Base-by-base conservation (phyloP, 1,140 invertebrate genomes). In the Drosophila pachea region DNA sequence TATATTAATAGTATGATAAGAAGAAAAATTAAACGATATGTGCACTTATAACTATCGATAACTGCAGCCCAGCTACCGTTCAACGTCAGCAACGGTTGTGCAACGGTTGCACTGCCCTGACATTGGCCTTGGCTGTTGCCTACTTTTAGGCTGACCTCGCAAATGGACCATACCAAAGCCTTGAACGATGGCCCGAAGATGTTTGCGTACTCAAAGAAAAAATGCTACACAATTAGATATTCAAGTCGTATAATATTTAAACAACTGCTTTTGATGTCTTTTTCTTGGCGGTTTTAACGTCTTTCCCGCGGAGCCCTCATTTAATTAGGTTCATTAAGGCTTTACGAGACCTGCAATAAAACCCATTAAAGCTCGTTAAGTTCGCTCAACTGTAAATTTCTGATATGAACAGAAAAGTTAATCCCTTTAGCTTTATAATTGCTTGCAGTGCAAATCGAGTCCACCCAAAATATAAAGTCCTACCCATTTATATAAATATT, bases 361-460 rank as follows among this genome's bases (percentile, higher is more conserved):
- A 58, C 52, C 47, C 77, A 79, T 79, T 79, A 78, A 67, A 68
- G 68, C 72, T 73, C 76, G 68, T 79, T 81, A 79, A 55, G 48
- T 59, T 54, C 73, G 70, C 68, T 79, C 76, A 49, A 65, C 73
- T 76, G 76, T 52, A 49, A 78, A 64, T 72, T 64, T 64, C 50
- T 56, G 67, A 67, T 79, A 78, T 72, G 55, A 36, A 36, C 45
- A 42, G 35, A 61, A 45, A 61, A 71, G 54, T 59, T 42, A 67
- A 69, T 76, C 55, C 72, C 47, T 66, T 70, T 50, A 61, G 33
- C 45, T 47, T 32, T 7, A n/a, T 45, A 49, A 53, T 40, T 11
- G 33, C 12, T 70, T 61, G 53, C 65, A 62, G 50, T 50, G 73
- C 36, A 50, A 68, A 63, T 42, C 48, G 40, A 63, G 62, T 63